Evolutionary conservation across 37 sponge, comb jelly and placozoan species (phyloP).

Genomic region (Cliona cf. orientalis): DNA sequence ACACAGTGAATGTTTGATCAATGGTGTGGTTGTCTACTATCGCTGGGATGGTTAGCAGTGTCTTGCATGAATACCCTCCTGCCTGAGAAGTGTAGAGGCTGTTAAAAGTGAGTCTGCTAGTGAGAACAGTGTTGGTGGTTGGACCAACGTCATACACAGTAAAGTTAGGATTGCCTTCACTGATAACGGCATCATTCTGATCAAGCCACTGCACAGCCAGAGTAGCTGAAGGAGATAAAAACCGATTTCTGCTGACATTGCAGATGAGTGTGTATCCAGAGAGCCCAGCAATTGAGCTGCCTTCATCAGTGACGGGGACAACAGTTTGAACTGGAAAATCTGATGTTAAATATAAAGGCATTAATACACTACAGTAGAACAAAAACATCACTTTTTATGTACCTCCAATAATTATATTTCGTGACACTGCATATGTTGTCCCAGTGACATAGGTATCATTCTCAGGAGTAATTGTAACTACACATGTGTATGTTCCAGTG

Average conservation of each 20-base stretch:
- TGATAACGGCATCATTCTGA: background rate
- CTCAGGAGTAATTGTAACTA: background rate
- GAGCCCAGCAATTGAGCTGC: background rate
- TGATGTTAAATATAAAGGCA: no score
- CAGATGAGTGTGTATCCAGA: background rate
- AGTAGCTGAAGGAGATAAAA: background rate
- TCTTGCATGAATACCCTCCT: no score
- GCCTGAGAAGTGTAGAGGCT: no score
- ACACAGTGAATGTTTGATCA: background rate
- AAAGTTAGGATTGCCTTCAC: background rate
- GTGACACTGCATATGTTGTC: background rate
- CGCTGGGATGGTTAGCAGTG: background rate
- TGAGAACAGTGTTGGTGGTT: background rate
- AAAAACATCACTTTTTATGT: background rate
- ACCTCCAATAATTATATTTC: background rate
- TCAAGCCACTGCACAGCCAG: background rate
- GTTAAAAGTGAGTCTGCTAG: background rate
- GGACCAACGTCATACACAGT: background rate
- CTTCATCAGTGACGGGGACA: background rate
- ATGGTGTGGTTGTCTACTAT: background rate
- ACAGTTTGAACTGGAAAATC: no score
- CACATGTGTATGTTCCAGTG: background rate
- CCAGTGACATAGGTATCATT: background rate
- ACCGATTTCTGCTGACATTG: background rate
- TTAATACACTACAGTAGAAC: background rate